Evolutionary conservation across 92 coral and sea anemone genomes (phyloP).

Genomic region (Bergia puertoricense): DNA sequence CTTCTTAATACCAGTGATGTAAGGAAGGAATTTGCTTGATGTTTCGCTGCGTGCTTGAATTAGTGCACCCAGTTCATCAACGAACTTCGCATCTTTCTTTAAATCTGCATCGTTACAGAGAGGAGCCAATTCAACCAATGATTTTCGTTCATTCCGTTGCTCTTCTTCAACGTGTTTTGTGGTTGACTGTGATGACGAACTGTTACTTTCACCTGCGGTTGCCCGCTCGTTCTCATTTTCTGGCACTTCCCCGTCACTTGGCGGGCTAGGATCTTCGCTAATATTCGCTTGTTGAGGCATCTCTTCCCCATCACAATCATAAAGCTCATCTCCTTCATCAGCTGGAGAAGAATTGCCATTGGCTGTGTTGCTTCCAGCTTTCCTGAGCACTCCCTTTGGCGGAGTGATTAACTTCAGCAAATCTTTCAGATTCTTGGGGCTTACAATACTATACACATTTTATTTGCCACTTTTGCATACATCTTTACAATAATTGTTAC

Average conservation of each 20-base stretch:
- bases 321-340: not conserved
- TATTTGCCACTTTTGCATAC: no score
- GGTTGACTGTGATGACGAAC: constrained; percentile 9
- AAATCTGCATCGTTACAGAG: not conserved
- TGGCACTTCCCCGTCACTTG: constrained; percentile 10
- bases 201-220: not conserved
- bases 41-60: not conserved
- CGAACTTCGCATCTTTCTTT: not conserved
- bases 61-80: constrained; percentile 16
- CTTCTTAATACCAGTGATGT: constrained; percentile 2
- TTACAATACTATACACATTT: no score
- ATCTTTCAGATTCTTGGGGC: not conserved
- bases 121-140: not conserved
- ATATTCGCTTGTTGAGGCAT: not conserved
- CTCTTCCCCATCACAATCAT: not conserved
- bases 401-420: not conserved
- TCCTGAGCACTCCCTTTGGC: not conserved
- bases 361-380: not conserved
- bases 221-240: constrained; percentile 3
- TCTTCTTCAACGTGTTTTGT: not conserved
- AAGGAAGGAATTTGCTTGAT: constrained; percentile 9
- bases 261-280: no score
- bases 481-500: no score
- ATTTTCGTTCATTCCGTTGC: not conserved
- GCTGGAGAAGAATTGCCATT: no score